Conservation (phyloP, 64 coral and sea anemone species). For the Actinia equina region DNA sequence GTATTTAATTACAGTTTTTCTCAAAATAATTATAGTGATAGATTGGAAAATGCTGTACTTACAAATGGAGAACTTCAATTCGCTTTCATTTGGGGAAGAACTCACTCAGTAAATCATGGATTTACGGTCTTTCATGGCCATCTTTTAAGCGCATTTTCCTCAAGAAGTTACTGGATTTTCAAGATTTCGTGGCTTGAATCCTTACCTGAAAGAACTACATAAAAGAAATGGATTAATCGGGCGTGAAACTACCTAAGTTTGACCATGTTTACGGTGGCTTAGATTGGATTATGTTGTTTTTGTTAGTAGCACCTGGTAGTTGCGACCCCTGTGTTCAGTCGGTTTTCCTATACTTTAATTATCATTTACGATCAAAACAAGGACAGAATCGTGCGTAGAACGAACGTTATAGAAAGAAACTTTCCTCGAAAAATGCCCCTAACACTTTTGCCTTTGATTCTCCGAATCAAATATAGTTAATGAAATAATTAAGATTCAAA, state of each 20-base stretch:
- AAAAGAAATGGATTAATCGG: background rate
- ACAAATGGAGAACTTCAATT: background rate
- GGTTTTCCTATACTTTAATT: background rate
- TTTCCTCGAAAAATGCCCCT: background rate
- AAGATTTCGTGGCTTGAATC: background rate
- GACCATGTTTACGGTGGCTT: background rate
- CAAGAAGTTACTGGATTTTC: background rate
- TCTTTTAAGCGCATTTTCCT: background rate
- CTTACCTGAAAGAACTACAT: background rate
- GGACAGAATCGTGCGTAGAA: background rate
- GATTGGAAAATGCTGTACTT: background rate
- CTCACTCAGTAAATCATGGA: background rate
- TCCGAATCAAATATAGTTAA: background rate
- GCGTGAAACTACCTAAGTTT: background rate
- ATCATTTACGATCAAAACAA: constrained; percentile 6
- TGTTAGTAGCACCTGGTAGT: background rate
- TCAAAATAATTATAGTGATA: background rate
- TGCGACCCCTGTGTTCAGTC: background rate
- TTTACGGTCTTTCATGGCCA: background rate
- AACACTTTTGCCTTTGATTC: too few species aligned
- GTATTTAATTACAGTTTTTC: background rate
- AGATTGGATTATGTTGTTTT: background rate
- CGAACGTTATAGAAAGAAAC: background rate
- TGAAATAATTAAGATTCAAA: background rate
- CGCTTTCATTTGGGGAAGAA: background rate